phyloP scores from a whole-genome alignment of 2,113 vertebrate genomes.

The Bambusicola thoracicus region DNA sequence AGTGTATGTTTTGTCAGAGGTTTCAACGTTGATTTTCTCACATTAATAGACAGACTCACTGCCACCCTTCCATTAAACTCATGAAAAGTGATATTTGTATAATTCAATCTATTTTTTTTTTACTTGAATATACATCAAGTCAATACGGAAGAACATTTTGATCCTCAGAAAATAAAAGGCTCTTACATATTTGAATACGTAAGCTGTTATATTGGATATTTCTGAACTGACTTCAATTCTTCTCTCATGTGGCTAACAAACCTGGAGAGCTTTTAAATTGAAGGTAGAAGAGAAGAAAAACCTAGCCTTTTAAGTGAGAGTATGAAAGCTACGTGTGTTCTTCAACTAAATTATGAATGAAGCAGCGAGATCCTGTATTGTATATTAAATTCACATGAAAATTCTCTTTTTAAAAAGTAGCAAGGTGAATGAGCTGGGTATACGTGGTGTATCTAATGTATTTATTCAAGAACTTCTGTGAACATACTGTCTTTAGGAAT shows the following conservation, averaged over 20 bases:
- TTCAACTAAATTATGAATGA: constrained; percentile 35
- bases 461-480: neutral
- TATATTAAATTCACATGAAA: neutral
- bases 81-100: neutral
- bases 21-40: neutral
- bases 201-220: constrained; percentile 23
- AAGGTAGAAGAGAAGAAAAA: constrained; percentile 12
- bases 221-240: neutral
- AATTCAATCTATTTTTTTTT: neutral
- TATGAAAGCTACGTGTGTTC: constrained; percentile 15
- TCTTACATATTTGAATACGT: neutral
- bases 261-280: constrained; percentile 21
- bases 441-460: neutral
- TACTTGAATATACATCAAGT: neutral
- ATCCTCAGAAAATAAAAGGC: neutral
- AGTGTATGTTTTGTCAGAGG: neutral
- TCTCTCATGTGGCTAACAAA: neutral
- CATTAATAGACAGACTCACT: neutral
- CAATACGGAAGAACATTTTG: neutral
- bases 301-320: constrained; percentile 12
- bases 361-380: neutral
- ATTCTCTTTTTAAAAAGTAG: neutral
- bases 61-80: neutral
- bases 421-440: neutral
- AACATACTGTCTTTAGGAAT: neutral